Conservation (phyloP, 2,888 invertebrate species). For the Tipula vernalis region DNA sequence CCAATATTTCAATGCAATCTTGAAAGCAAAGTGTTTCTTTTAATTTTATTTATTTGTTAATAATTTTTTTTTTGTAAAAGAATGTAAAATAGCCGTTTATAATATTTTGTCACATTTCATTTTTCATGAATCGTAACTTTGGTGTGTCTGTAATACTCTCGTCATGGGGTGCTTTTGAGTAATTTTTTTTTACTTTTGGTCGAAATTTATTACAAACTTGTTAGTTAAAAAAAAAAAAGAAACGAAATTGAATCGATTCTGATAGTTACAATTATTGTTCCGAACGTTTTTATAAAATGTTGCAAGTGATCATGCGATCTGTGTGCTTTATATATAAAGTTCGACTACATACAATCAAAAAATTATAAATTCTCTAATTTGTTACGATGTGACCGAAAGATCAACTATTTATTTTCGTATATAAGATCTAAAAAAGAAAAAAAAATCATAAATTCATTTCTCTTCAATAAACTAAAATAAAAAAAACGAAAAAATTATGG, state of each 20-base stretch:
- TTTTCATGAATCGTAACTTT: neutral
- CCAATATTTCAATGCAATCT: neutral
- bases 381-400: neutral
- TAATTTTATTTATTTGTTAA: neutral
- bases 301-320: neutral
- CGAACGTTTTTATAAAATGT: neutral
- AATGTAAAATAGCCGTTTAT: neutral
- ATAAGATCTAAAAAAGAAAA: neutral
- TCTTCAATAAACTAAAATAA: neutral
- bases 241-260: neutral
- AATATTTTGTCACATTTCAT: slow-evolving; percentile 4
- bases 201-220: neutral
- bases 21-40: neutral
- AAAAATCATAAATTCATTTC: neutral
- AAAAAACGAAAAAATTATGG: neutral
- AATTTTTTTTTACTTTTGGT: neutral
- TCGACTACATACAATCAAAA: no score
- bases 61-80: neutral
- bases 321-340: no score
- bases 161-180: neutral
- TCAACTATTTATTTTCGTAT: neutral
- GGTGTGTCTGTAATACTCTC: neutral
- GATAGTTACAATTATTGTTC: neutral
- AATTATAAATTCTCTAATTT: neutral
- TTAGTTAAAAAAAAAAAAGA: neutral